Evolutionary conservation across 1,140 invertebrate genomes (phyloP).

Genomic region (Drosophila virilis): DNA sequence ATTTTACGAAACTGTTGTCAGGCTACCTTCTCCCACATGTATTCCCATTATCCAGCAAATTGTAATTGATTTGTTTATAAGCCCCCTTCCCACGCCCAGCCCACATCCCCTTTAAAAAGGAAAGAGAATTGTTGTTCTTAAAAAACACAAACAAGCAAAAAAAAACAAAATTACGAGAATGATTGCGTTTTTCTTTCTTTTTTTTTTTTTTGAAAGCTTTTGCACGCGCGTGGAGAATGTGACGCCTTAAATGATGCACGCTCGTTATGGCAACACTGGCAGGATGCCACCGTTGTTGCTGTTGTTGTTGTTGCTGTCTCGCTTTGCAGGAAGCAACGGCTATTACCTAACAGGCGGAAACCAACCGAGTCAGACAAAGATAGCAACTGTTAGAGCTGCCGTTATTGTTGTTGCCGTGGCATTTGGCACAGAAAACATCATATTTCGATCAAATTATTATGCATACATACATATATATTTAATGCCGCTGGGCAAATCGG

Average conservation of each 20-base stretch:
- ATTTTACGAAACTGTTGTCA: constrained; percentile 9
- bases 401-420: constrained; percentile 34
- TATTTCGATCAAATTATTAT: constrained; percentile 47
- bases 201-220: neutral
- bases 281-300: constrained; percentile 21
- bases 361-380: constrained; percentile 12
- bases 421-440: constrained; percentile 39
- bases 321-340: constrained; percentile 29
- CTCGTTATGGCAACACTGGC: constrained; percentile 20
- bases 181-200: neutral
- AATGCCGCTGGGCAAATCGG: constrained; percentile 34
- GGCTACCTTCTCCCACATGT: constrained; percentile 6
- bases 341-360: constrained; percentile 51
- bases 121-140: constrained; percentile 12
- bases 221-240: constrained; percentile 13
- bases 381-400: constrained; percentile 17
- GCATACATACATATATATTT: constrained; percentile 16
- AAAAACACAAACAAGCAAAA: neutral
- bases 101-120: neutral
- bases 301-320: constrained; percentile 17
- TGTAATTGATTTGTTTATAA: neutral
- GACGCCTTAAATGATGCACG: constrained; percentile 27
- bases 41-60: neutral
- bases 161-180: constrained; percentile 1
- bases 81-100: no score